Evolutionary conservation across 2,113 vertebrate genomes (phyloP), one percentile per base, ranked within the genome.

Genomic region (Malaclemys terrapin): DNA sequence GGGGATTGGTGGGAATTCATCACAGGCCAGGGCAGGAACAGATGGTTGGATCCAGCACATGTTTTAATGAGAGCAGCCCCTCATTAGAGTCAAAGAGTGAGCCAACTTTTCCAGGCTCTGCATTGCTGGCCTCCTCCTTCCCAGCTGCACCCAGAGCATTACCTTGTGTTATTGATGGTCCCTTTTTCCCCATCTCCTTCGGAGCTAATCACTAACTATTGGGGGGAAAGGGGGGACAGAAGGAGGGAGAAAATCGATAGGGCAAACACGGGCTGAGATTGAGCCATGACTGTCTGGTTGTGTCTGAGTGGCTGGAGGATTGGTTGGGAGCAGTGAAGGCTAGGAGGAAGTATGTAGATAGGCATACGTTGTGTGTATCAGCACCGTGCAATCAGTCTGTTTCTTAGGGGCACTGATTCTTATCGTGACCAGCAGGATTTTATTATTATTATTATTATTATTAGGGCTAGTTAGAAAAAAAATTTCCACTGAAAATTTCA

Each of bases 121-220:
- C n/a, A 22, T 22, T 38, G 65, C 9, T 72, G 65, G 82, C 11
- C 38, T 96, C 5, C 69, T 84, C 42, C 90, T 91, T 87, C 84
- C 93, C 88, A 89, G 57, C 80, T 91, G 19, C 76, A 49, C 90
- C 57, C 76, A 94, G 45, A 87, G 69, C 90, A 86, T 0, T 17
- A 89, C 84, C 88, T 85, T 85, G 75, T 0, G 0, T 16, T 91
- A 79, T 80, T 80, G 84, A 96, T 90, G 91, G 95, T 95, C 89
- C 53, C 79, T 92, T 96, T 93, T 93, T 88, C 91, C 94, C 53
- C 84, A 47, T 52, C 91, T 93, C 88, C 45, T 90, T 80, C 54
- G 47, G 89, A 80, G 57, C 85, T 76, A 79, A 89, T 91, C 92
- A 56, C 56, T 83, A 91, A 86, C 89, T 76, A 62, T 91, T 35